Evolutionary conservation across 2,113 vertebrate genomes (phyloP).

Genomic region (Hyperopisus bebe): DNA sequence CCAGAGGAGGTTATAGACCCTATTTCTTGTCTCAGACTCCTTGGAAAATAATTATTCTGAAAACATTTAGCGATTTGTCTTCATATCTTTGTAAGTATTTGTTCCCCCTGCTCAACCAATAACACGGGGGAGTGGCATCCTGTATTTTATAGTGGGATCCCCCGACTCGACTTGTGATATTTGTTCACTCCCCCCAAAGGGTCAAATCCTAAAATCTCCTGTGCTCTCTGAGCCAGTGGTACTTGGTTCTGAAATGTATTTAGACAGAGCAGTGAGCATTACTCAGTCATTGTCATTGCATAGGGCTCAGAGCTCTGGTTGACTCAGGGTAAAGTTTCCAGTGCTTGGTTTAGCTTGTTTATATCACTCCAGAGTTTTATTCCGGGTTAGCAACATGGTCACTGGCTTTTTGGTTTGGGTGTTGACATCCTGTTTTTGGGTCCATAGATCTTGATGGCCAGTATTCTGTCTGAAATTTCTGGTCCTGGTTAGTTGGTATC

Average conservation of each 20-base stretch:
- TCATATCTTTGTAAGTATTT: background rate
- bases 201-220: background rate
- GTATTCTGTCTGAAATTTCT: background rate
- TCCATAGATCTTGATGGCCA: background rate
- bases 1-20: background rate
- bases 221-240: background rate
- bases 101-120: background rate
- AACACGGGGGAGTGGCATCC: background rate
- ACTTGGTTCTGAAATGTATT: background rate
- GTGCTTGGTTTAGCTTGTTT: background rate
- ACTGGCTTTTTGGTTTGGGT: background rate
- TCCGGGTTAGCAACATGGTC: background rate
- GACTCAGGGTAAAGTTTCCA: background rate
- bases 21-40: background rate
- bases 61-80: background rate
- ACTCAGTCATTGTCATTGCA: background rate
- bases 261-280: background rate
- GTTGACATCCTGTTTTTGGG: background rate
- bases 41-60: background rate
- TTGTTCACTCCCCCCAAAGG: background rate
- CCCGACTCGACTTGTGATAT: background rate
- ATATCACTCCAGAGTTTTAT: background rate
- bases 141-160: background rate
- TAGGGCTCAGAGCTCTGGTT: background rate
- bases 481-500: background rate